These are phyloP conservation scores for Acridotheres tristis DNA, from an alignment of 2,797 vertebrate genomes.

Conservation along the genomic window DNA sequence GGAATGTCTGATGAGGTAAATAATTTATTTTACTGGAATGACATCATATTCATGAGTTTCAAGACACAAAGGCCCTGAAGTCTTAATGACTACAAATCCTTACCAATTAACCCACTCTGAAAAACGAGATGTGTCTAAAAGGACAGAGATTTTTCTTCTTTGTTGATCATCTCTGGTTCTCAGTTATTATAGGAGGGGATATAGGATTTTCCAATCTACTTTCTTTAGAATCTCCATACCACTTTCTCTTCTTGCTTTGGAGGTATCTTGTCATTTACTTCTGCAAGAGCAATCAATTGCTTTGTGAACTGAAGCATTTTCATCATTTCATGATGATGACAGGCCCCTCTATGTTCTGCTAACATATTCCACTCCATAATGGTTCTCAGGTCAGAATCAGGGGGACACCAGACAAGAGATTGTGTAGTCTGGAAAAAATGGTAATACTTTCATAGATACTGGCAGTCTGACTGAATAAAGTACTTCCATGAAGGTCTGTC, in stretches of 20 bases:
- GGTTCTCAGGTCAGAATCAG: not conserved
- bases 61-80: not conserved
- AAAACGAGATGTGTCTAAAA: not conserved
- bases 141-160: not conserved
- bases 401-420: not conserved
- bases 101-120: not conserved
- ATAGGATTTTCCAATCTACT: not conserved
- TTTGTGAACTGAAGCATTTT: not conserved
- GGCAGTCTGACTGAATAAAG: not conserved
- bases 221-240: not conserved
- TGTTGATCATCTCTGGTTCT: not conserved
- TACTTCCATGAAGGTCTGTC: not conserved
- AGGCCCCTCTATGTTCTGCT: not conserved
- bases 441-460: not conserved
- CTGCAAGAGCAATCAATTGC: not conserved
- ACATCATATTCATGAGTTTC: not conserved
- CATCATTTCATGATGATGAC: not conserved
- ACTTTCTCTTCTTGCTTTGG: not conserved
- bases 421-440: not conserved
- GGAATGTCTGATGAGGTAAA: not conserved
- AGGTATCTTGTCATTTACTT: not conserved
- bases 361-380: accelerated
- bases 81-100: not conserved
- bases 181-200: not conserved
- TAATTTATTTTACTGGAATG: not conserved